Base-by-base conservation (phyloP, 2,113 vertebrate species). In the Pterocles gutturalis region DNA sequence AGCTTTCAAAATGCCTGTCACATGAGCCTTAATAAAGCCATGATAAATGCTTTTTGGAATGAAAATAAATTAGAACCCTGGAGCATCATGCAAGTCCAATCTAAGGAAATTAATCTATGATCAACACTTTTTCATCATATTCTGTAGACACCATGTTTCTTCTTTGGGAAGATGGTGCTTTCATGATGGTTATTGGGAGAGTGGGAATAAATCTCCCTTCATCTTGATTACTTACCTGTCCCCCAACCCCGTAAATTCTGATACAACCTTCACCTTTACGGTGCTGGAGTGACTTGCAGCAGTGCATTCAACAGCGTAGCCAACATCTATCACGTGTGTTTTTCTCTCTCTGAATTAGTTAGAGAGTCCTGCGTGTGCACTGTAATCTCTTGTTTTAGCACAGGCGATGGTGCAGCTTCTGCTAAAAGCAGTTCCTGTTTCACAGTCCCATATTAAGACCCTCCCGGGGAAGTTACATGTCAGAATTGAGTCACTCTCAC, bases 1-100 rank as follows among this genome's bases (percentile, higher is more conserved):
- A 78, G 25, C 29, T 95, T 90, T 69, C 48, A 89, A 96, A 95
- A 87, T 15, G 15, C 20, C 79, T 89, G 36, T 79, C 81, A 95
- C 15, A 22, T 3, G 5, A 91, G 25, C 26, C 21, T 89, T 60
- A 91, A 55, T 19, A 84, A 82, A 87, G 19, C 57, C 5, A 1
- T 46, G 51, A 89, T 36, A 85, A 95, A 79, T 45, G 12, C 9
- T 87, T 91, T 76, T 81, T 33, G 87, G 73, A 87, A 89, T 7
- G 7, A 78, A 96, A 95, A 87, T 62, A 87, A 95, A 82, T 22
- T 2, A 66, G 61, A 95, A 48, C 5, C 17, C 33, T 58, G 28
- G 43, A 58, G 34, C 29, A 93, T 3, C 19, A 51, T 25, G 29
- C 64, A 89, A 89, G 26, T 8, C 43, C 69, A 67, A 8, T 28